Evolutionary conservation across 2,797 vertebrate genomes (phyloP).

Genomic region (Helarctos malayanus): DNA sequence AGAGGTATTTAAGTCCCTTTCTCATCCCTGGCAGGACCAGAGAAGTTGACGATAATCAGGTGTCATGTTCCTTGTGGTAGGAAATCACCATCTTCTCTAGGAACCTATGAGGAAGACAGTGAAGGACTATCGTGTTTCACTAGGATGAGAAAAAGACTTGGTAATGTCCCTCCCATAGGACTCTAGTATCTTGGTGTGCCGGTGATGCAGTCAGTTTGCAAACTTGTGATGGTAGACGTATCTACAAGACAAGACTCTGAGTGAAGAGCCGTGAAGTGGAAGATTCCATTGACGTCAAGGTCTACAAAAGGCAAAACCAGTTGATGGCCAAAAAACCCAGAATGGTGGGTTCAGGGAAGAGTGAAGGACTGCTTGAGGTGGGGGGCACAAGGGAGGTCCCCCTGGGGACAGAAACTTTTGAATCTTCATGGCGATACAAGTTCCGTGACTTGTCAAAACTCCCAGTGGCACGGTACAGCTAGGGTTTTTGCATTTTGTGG

Average conservation of each 20-base stretch:
- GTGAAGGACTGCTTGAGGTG: rapidly evolving
- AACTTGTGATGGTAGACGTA: rapidly evolving
- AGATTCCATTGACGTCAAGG: rapidly evolving
- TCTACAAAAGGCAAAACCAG: rapidly evolving
- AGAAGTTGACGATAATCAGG: rapidly evolving
- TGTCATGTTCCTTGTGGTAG: background rate
- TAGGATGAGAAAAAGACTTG: background rate
- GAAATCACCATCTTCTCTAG: rapidly evolving
- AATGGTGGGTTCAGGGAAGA: background rate
- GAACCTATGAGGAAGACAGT: rapidly evolving
- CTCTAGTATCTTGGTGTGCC: rapidly evolving
- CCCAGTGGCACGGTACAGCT: background rate
- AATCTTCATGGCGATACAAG: background rate
- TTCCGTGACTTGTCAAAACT: background rate
- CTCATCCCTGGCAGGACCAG: background rate
- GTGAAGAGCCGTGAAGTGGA: no score
- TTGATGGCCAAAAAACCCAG: rapidly evolving
- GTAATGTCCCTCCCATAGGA: rapidly evolving
- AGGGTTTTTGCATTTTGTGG: background rate
- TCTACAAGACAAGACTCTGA: rapidly evolving
- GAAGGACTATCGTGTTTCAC: rapidly evolving
- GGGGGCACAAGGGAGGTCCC: rapidly evolving
- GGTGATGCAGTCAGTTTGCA: background rate
- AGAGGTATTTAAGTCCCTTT: background rate
- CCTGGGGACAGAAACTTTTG: rapidly evolving